Evolutionary conservation across 2,113 vertebrate genomes (phyloP).

Genomic region (Octodon degus): DNA sequence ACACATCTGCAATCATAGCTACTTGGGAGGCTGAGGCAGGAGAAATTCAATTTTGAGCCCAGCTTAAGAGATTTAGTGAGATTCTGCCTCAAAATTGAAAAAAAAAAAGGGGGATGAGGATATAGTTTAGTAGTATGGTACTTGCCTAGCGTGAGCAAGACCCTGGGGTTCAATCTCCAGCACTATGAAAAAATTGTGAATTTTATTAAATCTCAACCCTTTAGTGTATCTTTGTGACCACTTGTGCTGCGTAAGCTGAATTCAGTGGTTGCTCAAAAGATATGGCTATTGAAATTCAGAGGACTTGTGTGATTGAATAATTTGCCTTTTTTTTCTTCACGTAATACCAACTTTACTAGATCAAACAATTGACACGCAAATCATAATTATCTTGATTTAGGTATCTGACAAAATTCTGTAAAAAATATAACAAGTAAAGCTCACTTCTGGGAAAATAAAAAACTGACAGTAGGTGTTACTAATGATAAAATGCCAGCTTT

Average conservation of each 20-base stretch:
- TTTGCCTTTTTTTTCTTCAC: not conserved
- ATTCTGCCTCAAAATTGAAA: not conserved
- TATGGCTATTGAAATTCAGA: slow-evolving; percentile 1
- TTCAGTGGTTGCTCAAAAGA: not conserved
- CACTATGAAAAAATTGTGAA: not conserved
- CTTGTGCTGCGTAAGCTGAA: not conserved
- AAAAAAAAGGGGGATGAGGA: not conserved
- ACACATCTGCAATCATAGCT: not conserved
- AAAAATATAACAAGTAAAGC: not conserved
- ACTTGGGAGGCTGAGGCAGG: not conserved
- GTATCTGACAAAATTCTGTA: not conserved
- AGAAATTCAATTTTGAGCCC: not conserved
- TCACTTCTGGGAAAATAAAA: slow-evolving; percentile 25
- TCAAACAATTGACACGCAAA: not conserved
- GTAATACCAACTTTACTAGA: not conserved
- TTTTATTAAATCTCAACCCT: slow-evolving; percentile 2
- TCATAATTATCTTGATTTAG: not conserved
- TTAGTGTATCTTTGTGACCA: not conserved
- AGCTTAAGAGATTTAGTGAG: not conserved
- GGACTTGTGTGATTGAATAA: not conserved
- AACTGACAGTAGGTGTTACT: not conserved
- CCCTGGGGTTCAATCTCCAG: not conserved
- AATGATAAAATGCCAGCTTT: slow-evolving; percentile 53
- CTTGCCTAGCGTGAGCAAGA: not conserved
- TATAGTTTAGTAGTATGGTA: not conserved